Evolutionary conservation across 2,888 invertebrate genomes (phyloP).

Genomic region (Flabesymbios commensalis): DNA sequence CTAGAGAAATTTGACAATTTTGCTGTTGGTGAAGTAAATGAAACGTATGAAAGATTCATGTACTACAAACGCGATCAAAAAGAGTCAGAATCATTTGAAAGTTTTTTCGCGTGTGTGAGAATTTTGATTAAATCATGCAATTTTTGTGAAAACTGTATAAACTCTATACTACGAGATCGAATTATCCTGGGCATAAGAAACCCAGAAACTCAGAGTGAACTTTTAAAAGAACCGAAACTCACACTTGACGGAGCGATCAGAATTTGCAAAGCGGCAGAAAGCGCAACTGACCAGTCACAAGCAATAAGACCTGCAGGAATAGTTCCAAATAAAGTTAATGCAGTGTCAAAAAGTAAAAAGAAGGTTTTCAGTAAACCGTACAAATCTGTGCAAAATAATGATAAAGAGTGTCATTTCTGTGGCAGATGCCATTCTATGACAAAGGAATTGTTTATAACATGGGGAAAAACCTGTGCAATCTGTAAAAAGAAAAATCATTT

Average conservation of each 20-base stretch:
- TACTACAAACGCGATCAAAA: neutral
- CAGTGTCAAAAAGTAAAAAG: neutral
- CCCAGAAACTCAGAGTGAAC: slow-evolving; percentile 2
- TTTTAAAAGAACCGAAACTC: slow-evolving; percentile 7
- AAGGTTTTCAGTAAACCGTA: no score
- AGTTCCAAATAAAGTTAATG: neutral
- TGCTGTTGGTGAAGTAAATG: neutral
- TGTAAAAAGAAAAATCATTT: slow-evolving; percentile 12
- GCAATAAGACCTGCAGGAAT: slow-evolving; percentile 1
- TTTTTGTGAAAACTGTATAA: slow-evolving; percentile 10
- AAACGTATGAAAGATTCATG: no score
- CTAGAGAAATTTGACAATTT: neutral
- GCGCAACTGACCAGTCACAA: slow-evolving; percentile 1
- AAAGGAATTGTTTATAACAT: slow-evolving; percentile 15
- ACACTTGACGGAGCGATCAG: slow-evolving; percentile 2
- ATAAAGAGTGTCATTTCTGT: slow-evolving; percentile 13
- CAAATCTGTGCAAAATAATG: no score
- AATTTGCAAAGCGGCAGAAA: slow-evolving; percentile 10
- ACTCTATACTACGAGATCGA: slow-evolving; percentile 21
- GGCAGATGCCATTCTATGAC: neutral
- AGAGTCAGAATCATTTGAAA: neutral
- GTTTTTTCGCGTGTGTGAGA: neutral
- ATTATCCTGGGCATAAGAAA: slow-evolving; percentile 23
- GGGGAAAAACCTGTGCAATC: neutral
- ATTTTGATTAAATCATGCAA: slow-evolving; percentile 15